These are phyloP conservation scores for Aix galericulata DNA, from an alignment of 2,113 vertebrate species.

Conservation along the genomic window DNA sequence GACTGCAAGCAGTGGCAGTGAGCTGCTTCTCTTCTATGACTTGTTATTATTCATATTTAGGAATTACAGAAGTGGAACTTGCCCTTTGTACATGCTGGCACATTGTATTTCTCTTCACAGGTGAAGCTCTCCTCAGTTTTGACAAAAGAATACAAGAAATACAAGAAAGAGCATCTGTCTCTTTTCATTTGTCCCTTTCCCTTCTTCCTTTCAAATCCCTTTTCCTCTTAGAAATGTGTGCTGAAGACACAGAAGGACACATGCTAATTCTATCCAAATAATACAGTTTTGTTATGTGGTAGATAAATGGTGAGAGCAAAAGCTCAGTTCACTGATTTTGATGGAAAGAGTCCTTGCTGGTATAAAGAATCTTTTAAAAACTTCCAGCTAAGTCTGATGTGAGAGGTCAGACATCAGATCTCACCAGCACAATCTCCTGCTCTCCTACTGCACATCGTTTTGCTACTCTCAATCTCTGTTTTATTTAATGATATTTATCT, in stretches of 20 bases:
- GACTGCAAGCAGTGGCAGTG: background rate
- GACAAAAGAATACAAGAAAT: background rate
- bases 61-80: background rate
- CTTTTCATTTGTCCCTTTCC: background rate
- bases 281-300: background rate
- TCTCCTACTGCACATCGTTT: slow-evolving; percentile 38
- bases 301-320: background rate
- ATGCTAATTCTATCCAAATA: background rate
- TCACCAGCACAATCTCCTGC: slow-evolving; percentile 36
- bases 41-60: background rate
- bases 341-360: background rate
- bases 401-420: slow-evolving; percentile 36
- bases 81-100: background rate
- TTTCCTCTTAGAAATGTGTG: background rate
- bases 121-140: background rate
- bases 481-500: slow-evolving; percentile 46
- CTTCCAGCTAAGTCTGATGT: slow-evolving; percentile 5
- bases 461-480: slow-evolving; percentile 14
- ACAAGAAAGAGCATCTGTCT: background rate
- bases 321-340: background rate
- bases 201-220: background rate
- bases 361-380: slow-evolving; percentile 42
- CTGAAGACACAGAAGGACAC: background rate
- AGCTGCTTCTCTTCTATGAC: background rate
- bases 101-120: background rate